Evolutionary conservation across 2,113 vertebrate genomes (phyloP), one percentile per base, ranked within the genome.

Genomic region (Trachemys scripta): DNA sequence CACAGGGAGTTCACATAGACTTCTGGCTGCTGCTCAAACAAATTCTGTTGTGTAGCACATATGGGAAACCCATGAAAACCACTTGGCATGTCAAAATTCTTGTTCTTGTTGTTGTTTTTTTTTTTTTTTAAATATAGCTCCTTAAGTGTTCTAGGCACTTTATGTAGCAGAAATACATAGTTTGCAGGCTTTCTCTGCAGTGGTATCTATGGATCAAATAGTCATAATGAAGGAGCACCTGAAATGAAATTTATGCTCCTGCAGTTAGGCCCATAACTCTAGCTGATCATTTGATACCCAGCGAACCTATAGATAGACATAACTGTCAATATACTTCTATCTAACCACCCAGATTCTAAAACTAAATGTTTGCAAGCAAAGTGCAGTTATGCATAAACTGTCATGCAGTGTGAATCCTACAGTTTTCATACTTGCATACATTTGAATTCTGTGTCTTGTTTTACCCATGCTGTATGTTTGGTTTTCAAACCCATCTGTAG

Each of bases 161-260:
- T 81, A 11, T 80, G 29, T 76, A 88, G 69, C 47, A 82, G 59
- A 89, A 47, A 5, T 75, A 81, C 4, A 78, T 29, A 80, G 35
- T 27, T 95, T 94, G 62, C 27, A 81, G 86, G 35, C 45, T 29
- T 45, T 85, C 10, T 79, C 89, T 86, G 42, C 31, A 81, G 29
- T 75, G n/a, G 14, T 85, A 29, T 4, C 75, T 17, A 13, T 89
- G 31, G n/a, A 65, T 91, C 49, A 51, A 57, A 1, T 49, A 85
- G 80, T 12, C 57, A 81, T 29, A 51, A 9, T 72, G 50, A 72
- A 94, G 35, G 27, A 10, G 7, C 49, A 27, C 42, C 45, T 57
- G 72, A 82, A 88, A 82, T n/a, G 10, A 38, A 82, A 24, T 76
- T 93, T 92, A 83, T 47, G 25, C 90, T 88, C 29, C 31, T 82